A percentile compares a stretch with the other conserved stretches of the same genome.
These are phyloP conservation scores for Liparis tanakae DNA, from an alignment of 2,797 vertebrate genomes.

Conservation along the genomic window DNA sequence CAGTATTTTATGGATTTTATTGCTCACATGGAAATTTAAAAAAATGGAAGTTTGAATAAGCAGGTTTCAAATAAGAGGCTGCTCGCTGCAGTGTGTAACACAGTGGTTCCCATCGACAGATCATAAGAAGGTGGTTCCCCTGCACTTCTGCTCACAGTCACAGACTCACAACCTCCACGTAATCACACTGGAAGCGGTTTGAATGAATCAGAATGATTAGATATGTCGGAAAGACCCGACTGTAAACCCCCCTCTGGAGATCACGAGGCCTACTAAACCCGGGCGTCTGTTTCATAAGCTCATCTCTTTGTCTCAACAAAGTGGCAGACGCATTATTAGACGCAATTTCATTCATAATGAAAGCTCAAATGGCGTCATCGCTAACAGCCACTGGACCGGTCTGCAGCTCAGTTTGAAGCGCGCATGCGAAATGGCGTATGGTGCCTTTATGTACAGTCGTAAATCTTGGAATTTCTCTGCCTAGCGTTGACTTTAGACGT, in stretches of 20 bases:
- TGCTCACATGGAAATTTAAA: too few relatives aligned
- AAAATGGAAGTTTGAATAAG: neutral
- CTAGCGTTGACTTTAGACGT: neutral
- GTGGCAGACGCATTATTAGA: neutral
- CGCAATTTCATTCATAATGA: slow-evolving; percentile 9
- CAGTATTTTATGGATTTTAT: neutral
- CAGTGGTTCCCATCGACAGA: neutral
- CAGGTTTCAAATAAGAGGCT: neutral
- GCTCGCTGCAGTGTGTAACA: slow-evolving; percentile 4
- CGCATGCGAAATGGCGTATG: slow-evolving; percentile 80
- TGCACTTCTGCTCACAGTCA: neutral
- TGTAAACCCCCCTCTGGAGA: neutral
- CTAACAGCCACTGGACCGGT: slow-evolving; percentile 31
- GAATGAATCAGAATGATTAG: slow-evolving; percentile 61
- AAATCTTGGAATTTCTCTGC: neutral
- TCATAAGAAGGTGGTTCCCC: neutral
- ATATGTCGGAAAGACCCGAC: slow-evolving; percentile 31
- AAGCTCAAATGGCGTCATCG: slow-evolving; percentile 74
- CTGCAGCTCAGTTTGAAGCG: slow-evolving; percentile 29
- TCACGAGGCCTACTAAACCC: rapidly evolving
- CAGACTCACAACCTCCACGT: slow-evolving; percentile 60
- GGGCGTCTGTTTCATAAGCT: rapidly evolving
- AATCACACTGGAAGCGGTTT: slow-evolving; percentile 49
- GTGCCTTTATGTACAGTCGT: slow-evolving; percentile 20
- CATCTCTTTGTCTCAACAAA: neutral